These are phyloP conservation scores for Galerucella calmariensis DNA, from an alignment of 2,888 invertebrate genomes.

Conservation along the genomic window DNA sequence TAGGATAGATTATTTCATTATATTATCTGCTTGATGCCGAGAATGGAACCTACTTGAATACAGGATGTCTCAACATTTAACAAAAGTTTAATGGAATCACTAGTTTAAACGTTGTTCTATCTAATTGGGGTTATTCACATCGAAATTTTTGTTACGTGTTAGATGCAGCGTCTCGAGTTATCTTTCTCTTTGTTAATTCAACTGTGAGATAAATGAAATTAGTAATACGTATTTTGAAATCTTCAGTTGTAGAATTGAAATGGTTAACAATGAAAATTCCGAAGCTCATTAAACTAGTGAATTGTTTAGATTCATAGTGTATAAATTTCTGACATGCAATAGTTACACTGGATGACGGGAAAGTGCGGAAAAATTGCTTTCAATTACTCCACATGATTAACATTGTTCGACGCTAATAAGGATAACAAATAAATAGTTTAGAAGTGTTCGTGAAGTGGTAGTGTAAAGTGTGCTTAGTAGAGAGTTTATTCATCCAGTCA, in stretches of 20 bases:
- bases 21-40: conserved; percentile 32
- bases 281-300: not conserved
- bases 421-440: too few species aligned
- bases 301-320: not conserved
- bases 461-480: too few species aligned
- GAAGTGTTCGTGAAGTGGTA: too few species aligned
- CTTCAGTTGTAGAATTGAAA: not conserved
- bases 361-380: too few species aligned
- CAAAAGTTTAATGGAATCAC: not conserved
- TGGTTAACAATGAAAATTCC: not conserved
- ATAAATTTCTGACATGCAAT: too few species aligned
- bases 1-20: conserved; percentile 32
- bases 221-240: not conserved
- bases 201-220: not conserved
- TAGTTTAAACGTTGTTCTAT: conserved; percentile 3
- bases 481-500: too few species aligned
- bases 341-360: too few species aligned
- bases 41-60: conserved; percentile 19
- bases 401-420: too few species aligned
- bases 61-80: conserved; percentile 13
- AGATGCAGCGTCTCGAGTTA: conserved; percentile 1
- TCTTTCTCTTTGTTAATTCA: not conserved
- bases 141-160: not conserved
- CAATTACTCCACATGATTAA: too few species aligned
- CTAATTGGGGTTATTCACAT: conserved; percentile 1